Evolutionary conservation across 1,140 invertebrate species (phyloP).

Genomic region (Apis laboriosa): DNA sequence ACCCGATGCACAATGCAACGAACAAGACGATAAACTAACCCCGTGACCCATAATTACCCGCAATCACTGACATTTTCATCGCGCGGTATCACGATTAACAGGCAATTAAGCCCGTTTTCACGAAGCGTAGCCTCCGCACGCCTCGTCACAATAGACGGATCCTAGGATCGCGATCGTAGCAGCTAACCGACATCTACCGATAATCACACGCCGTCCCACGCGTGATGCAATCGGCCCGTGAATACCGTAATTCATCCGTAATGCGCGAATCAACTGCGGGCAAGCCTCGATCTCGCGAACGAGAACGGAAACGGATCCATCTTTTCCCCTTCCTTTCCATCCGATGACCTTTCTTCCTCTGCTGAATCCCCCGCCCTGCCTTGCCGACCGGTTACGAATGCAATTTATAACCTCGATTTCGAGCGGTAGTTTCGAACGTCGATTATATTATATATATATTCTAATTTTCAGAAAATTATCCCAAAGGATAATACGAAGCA

Average conservation of each 20-base stretch:
- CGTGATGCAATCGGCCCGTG: conserved; percentile 11
- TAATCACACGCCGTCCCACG: conserved; percentile 38
- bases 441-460: conserved; percentile 11
- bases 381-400: not conserved
- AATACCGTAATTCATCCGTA: conserved; percentile 57
- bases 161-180: conserved; percentile 4
- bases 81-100: conserved; percentile 6
- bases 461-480: conserved; percentile 8
- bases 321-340: not conserved
- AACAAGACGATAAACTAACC: not conserved
- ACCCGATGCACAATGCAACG: not conserved
- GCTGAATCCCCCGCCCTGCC: too few species aligned
- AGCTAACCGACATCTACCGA: conserved; percentile 25
- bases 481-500: too few species aligned
- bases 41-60: not conserved
- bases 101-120: conserved; percentile 23
- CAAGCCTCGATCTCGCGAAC: conserved; percentile 32
- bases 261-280: conserved; percentile 37
- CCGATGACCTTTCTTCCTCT: not conserved
- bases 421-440: not conserved
- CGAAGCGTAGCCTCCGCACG: not conserved
- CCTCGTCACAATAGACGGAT: conserved; percentile 4
- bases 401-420: conserved; percentile 12
- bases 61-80: not conserved
- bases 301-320: conserved; percentile 38